A percentile compares a stretch with the other conserved stretches of the same genome.
Conservation (phyloP, 2,113 vertebrate species). For the Bombycilla garrulus region DNA sequence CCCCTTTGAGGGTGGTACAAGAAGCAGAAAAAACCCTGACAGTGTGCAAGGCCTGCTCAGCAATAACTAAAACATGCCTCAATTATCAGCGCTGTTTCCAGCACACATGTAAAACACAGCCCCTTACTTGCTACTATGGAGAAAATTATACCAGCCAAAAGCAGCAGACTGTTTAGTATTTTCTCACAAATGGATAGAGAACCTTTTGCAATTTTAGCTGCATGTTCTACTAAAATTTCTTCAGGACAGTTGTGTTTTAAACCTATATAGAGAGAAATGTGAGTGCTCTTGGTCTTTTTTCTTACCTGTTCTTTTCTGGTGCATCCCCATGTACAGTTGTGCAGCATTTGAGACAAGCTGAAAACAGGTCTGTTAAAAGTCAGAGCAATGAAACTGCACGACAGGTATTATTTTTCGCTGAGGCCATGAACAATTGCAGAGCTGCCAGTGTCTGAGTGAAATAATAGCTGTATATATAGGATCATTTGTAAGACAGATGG, state of each 20-base stretch:
- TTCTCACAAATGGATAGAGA: background rate
- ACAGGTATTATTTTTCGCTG: slow-evolving; percentile 66
- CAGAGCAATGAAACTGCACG: slow-evolving; percentile 5
- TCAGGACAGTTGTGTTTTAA: background rate
- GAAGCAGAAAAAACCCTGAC: background rate
- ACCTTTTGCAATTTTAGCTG: background rate
- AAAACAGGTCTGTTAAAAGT: slow-evolving; percentile 46
- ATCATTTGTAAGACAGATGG: slow-evolving; percentile 71
- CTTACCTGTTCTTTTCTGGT: background rate
- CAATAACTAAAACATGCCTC: background rate
- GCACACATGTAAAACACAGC: background rate
- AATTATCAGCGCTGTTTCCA: background rate
- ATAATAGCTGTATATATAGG: slow-evolving; percentile 69
- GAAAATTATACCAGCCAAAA: background rate
- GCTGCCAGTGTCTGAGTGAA: slow-evolving; percentile 63
- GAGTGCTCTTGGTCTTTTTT: background rate
- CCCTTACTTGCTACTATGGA: background rate
- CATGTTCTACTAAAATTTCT: background rate
- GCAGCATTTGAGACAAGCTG: slow-evolving; percentile 32
- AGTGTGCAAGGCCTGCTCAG: background rate
- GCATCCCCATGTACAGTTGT: background rate
- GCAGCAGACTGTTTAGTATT: background rate
- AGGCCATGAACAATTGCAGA: slow-evolving; percentile 59
- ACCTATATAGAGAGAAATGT: background rate
- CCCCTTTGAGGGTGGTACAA: background rate